Base-by-base conservation (phyloP, 2,888 invertebrate genomes). In the Bellardia bayeri region DNA sequence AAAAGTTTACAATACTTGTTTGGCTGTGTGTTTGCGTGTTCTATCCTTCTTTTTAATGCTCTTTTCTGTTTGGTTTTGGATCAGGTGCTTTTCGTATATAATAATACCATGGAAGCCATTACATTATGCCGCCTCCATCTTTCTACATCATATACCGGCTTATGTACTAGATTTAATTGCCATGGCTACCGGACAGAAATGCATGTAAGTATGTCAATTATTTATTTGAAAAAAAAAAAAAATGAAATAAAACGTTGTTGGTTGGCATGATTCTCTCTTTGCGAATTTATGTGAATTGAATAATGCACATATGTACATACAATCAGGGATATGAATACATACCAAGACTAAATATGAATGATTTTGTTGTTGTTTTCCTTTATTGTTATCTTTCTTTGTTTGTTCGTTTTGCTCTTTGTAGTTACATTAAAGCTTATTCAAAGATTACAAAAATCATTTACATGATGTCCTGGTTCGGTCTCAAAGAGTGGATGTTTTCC, bases 151-250 rank as follows among this genome's bases (percentile, higher is more conserved):
- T 90, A 92, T 94, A 87, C 94, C 94, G 74, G 94, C 93, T 91
- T 93, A 93, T 92, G 91, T 93, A 88, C 92, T 94, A 91, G 94
- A 94, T 92, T 92, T 93, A 91, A 91, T 93, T 92, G 94, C 94
- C 89, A 90, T 92, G 91, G 91, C 91, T 89, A 92, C 92, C 80
- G 94, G 94, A 91, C 93, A 93, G 90, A 93, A 93, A 90, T 92
- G 92, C 91, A 94, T 93, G 94, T 94, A 92, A 93, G 93, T 92
- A 89, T 88, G 58, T 16, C 71, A 81, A 75, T 82, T 69, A 71
- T 86, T 68, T 83, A 16, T 58, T 13, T 63, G 13, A 13, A 30
- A 30, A 63, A 63, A 49, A 51, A 64, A 51, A 51, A 64, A 64
- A 23, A 23, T 23, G 1, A 23, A 23, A 23, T 23, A 23, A 23